A percentile compares a stretch with the other conserved stretches of the same genome.
phyloP scores from a whole-genome alignment of 2,797 vertebrate species.

The Sebastes oblongus region DNA sequence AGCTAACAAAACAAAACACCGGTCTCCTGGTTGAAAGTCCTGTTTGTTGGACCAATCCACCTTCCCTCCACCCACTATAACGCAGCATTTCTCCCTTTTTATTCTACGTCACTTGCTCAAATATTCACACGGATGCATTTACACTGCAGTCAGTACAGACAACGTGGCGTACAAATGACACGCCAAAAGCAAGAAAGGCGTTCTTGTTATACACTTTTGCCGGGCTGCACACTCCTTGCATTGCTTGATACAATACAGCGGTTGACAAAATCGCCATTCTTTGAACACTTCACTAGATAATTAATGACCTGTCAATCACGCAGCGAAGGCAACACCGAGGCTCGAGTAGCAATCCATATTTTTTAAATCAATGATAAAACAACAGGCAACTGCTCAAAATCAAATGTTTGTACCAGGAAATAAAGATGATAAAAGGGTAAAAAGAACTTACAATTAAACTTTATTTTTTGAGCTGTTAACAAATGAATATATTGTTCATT shows the following conservation, averaged over 20 bases:
- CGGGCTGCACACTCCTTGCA: too few species aligned
- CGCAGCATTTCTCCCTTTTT: too few species aligned
- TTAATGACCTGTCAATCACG: constrained; percentile 18
- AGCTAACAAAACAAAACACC: too few species aligned
- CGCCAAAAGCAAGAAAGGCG: too few species aligned
- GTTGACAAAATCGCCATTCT: not conserved
- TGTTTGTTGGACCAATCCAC: too few species aligned
- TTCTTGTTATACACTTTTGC: not conserved
- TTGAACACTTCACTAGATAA: not conserved
- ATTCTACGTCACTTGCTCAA: too few species aligned
- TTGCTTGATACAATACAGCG: not conserved
- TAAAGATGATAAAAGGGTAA: not conserved
- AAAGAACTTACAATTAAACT: not conserved
- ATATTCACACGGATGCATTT: too few species aligned
- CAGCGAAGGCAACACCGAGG: not conserved
- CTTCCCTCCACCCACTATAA: too few species aligned
- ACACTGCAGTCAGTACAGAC: too few species aligned
- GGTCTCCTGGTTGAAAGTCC: too few species aligned
- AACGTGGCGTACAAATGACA: too few species aligned
- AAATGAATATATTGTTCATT: not conserved
- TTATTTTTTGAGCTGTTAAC: not conserved
- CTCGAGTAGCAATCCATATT: not conserved
- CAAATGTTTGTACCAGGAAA: not conserved
- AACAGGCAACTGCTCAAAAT: not conserved
- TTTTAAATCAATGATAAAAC: not conserved